Evolutionary conservation across 35 echinoderm and acorn worm species (phyloP).

Genomic region (Anneissia japonica): DNA sequence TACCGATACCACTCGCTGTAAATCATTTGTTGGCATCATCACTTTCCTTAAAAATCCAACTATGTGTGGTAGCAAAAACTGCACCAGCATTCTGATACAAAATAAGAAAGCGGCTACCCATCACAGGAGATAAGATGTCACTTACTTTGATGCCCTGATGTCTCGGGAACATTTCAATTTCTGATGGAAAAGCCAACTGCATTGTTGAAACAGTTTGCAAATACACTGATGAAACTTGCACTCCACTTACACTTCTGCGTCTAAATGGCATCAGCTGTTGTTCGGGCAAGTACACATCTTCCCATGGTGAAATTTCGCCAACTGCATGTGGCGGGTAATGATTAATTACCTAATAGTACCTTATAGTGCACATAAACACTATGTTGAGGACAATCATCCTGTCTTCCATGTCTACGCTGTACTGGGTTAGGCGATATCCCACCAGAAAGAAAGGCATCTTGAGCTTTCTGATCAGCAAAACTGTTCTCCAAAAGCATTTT

Average conservation of each 20-base stretch:
- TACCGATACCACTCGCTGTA: not conserved
- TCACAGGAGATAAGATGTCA: not conserved
- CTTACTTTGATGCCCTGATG: not conserved
- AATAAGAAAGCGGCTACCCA: constrained; percentile 7
- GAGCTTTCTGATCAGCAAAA: too few relatives aligned
- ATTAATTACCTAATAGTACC: too few relatives aligned
- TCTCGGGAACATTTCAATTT: not conserved
- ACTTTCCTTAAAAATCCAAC: not conserved
- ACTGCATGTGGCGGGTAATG: too few relatives aligned
- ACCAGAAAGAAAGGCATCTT: too few relatives aligned
- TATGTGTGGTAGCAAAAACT: not conserved
- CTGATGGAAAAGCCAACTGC: not conserved
- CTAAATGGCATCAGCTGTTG: not conserved
- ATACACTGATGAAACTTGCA: not conserved
- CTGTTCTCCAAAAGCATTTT: too few relatives aligned
- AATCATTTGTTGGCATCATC: not conserved
- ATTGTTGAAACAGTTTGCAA: not conserved
- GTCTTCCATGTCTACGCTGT: too few relatives aligned
- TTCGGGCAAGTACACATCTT: not conserved
- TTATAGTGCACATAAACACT: too few relatives aligned
- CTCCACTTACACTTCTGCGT: not conserved
- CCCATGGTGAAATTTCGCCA: not conserved
- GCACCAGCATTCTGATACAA: not conserved
- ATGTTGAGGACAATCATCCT: too few relatives aligned
- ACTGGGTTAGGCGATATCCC: too few relatives aligned